A percentile compares a stretch with the other conserved stretches of the same genome.
These are phyloP conservation scores for Rhopalosiphum maidis DNA, from an alignment of 1,140 invertebrate species.

Conservation along the genomic window DNA sequence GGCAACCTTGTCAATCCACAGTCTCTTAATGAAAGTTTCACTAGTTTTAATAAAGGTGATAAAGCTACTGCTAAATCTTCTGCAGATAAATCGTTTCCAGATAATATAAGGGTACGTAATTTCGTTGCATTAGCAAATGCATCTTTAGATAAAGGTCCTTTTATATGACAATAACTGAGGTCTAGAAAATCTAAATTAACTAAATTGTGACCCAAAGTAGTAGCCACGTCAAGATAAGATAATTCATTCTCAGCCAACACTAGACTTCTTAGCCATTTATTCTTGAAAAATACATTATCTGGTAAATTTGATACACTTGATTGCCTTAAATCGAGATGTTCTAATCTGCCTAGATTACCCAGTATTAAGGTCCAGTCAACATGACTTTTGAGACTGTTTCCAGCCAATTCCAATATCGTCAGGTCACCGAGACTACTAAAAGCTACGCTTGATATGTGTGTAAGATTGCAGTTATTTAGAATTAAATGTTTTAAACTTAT, in stretches of 20 bases:
- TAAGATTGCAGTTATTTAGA: slow-evolving; percentile 72
- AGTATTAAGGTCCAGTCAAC: slow-evolving; percentile 71
- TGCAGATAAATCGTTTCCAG: slow-evolving; percentile 73
- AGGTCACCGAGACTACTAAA: slow-evolving; percentile 69
- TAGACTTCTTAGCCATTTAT: slow-evolving; percentile 71
- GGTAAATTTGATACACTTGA: slow-evolving; percentile 71
- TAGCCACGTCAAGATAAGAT: slow-evolving; percentile 70
- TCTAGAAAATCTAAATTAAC: slow-evolving; percentile 73
- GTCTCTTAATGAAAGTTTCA: slow-evolving; percentile 73
- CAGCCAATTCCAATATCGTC: slow-evolving; percentile 71
- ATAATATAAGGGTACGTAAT: slow-evolving; percentile 71
- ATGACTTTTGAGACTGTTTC: slow-evolving; percentile 67
- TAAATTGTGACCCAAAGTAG: slow-evolving; percentile 71
- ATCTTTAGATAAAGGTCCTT: slow-evolving; percentile 71
- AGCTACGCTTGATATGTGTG: slow-evolving; percentile 66
- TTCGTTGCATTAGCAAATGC: slow-evolving; percentile 74
- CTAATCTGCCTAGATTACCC: slow-evolving; percentile 68
- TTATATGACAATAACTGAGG: slow-evolving; percentile 74
- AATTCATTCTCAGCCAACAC: slow-evolving; percentile 73
- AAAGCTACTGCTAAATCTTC: slow-evolving; percentile 72
- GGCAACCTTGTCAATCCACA: slow-evolving; percentile 71
- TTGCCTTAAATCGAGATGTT: slow-evolving; percentile 71
- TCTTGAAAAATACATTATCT: slow-evolving; percentile 72
- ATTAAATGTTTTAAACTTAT: slow-evolving; percentile 72
- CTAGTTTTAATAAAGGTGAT: slow-evolving; percentile 70